Evolutionary conservation across 2,113 vertebrate species (phyloP), one percentile per base, ranked within the genome.

Genomic region (Lasiurus cinereus): DNA sequence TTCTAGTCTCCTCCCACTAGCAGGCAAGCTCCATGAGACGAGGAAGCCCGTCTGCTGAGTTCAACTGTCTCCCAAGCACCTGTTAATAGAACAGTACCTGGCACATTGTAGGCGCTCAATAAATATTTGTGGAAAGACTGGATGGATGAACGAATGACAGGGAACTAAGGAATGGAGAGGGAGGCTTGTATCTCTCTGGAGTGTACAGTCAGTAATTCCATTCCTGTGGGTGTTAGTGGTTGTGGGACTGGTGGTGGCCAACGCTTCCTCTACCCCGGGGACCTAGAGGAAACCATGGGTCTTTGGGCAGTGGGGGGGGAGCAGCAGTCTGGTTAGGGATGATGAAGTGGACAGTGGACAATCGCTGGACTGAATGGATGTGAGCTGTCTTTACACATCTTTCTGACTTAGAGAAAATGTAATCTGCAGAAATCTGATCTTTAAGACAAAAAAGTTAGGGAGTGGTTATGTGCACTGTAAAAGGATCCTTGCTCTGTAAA

Each of bases 381-480:
- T 79, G 79, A 48, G 43, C 12, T 67, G 13, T 56, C 67, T 92
- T 87, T 50, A 50, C n/a, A 77, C 18, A 62, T 54, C 29, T 80
- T 85, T 88, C 15, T 50, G 82, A 78, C 15, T 94, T 93, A 66
- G 9, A 36, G 74, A 72, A 90, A 90, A 85, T 21, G 33, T 59
- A 76, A 62, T 59, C 31, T 39, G 31, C 4, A 46, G 86, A 91
- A 93, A 91, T 74, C 73, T 86, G 36, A 82, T 73, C 70, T 90
- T 90, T 50, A 48, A 92, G 66, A 77, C 7, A 67, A 50, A 67
- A 78, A 67, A 39, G 74, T 31, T 73, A 79, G 56, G 24, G 15
- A 80, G 21, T 27, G 19, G 4, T 56, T 92, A 43, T 85, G 90
- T 88, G 64, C 31, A 78, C n/a, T 27, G 33, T 72, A 50, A 46